A percentile compares a stretch with the other conserved stretches of the same genome.
Evolutionary conservation across 2,113 vertebrate genomes (phyloP).

Genomic region (Benitochromis conjunctus): DNA sequence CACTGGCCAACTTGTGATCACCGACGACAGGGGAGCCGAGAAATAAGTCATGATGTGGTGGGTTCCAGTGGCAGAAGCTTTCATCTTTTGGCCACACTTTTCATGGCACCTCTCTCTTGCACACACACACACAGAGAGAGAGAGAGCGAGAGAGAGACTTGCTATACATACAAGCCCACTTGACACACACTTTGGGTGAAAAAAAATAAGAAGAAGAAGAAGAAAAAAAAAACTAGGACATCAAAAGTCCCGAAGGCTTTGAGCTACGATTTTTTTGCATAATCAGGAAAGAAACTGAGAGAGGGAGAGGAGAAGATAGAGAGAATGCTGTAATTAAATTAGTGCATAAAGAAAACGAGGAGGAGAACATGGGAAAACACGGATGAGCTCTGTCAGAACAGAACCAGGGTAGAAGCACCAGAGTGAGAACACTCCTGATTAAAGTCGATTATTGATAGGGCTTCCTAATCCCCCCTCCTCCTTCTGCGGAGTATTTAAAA

Average conservation of each 20-base stretch:
- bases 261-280: conserved; percentile 68
- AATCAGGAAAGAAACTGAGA: conserved; percentile 55
- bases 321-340: conserved; percentile 58
- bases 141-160: not conserved
- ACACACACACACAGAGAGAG: not conserved
- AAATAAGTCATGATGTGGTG: conserved; percentile 22
- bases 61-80: conserved; percentile 23
- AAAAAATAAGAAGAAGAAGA: not conserved
- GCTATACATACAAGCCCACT: conserved; percentile 2
- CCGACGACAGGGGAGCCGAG: not conserved
- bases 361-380: conserved; percentile 31
- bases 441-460: not conserved
- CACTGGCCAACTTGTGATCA: conserved; percentile 28
- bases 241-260: conserved; percentile 73
- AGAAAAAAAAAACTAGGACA: conserved; percentile 69
- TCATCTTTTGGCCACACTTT: conserved; percentile 38
- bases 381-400: conserved; percentile 5
- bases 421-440: conserved; percentile 14
- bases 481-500: not conserved
- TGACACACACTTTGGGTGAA: conserved; percentile 12
- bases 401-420: not conserved
- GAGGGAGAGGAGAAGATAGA: not conserved
- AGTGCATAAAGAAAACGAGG: conserved; percentile 51
- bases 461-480: not conserved
- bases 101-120: not conserved